These are phyloP conservation scores for Chiroxiphia lanceolata DNA, from an alignment of 2,797 vertebrate genomes.

Conservation along the genomic window DNA sequence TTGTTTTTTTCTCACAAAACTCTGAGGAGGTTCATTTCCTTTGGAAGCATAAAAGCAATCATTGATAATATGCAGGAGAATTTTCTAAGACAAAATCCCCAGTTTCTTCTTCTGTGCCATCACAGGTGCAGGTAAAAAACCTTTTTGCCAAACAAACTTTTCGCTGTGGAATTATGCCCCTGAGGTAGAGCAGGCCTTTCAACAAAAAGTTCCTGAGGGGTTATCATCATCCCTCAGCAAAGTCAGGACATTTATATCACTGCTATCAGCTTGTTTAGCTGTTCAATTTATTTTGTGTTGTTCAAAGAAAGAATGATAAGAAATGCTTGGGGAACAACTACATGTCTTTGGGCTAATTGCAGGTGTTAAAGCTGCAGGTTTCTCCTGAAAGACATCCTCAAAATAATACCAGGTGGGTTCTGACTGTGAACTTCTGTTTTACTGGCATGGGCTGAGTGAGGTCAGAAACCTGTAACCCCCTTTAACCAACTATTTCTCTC, in stretches of 20 bases:
- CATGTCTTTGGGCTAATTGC: background rate
- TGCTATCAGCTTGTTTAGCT: background rate
- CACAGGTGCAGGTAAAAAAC: background rate
- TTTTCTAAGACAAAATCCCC: background rate
- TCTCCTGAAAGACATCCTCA: background rate
- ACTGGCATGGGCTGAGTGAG: background rate
- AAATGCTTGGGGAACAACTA: background rate
- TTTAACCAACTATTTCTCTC: background rate
- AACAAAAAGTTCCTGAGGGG: background rate
- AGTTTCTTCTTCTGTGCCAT: background rate
- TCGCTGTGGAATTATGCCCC: background rate
- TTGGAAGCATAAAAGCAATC: background rate
- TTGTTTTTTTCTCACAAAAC: background rate
- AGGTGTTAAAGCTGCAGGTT: background rate
- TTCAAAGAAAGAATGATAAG: background rate
- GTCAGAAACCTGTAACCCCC: background rate
- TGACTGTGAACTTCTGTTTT: background rate
- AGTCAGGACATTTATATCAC: background rate
- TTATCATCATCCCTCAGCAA: background rate
- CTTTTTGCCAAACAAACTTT: background rate
- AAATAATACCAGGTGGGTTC: background rate
- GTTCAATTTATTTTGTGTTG: background rate
- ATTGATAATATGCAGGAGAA: background rate
- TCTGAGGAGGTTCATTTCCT: background rate
- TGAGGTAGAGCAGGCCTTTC: background rate